Percentiles rank a stretch among this genome's conserved stretches.
phyloP scores from a whole-genome alignment of 2,797 vertebrate species.

The Sebastes vulpes region DNA sequence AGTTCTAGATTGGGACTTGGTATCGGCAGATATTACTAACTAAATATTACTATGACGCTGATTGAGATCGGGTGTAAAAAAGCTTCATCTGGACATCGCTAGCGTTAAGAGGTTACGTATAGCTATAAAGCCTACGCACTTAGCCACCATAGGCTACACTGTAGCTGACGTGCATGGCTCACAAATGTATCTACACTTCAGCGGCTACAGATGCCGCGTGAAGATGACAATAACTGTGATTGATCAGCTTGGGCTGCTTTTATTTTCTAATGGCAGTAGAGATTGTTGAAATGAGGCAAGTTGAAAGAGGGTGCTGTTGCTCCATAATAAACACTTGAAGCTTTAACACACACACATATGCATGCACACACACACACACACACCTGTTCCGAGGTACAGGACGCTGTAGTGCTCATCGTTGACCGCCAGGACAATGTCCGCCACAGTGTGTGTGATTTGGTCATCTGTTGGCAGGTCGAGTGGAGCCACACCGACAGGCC shows the following conservation, averaged over 20 bases:
- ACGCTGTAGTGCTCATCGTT: conserved; percentile 87
- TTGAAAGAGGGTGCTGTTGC: not conserved
- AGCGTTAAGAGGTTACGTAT: not conserved
- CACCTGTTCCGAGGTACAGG: conserved; percentile 89
- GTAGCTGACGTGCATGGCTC: not conserved
- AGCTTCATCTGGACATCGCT: too few species aligned
- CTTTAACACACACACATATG: not conserved
- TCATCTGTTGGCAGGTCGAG: conserved; percentile 86
- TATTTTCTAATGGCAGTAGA: not conserved
- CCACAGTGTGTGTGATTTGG: conserved; percentile 86
- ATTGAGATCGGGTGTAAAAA: not conserved
- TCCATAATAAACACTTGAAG: not conserved
- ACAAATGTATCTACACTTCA: not conserved
- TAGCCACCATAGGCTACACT: not conserved
- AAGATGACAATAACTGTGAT: not conserved
- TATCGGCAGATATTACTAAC: not conserved
- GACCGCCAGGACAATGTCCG: conserved; percentile 83
- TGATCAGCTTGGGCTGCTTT: not conserved
- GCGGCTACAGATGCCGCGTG: not conserved
- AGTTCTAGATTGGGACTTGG: not conserved
- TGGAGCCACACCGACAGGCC: conserved; percentile 82
- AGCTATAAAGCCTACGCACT: too few species aligned
- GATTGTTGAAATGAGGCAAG: not conserved
- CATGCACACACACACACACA: conserved; percentile 5
- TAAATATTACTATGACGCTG: not conserved